Evolutionary conservation across 2,888 invertebrate genomes (phyloP), one percentile per base, ranked within the genome.

Genomic region (Drosophila glabriapex): DNA sequence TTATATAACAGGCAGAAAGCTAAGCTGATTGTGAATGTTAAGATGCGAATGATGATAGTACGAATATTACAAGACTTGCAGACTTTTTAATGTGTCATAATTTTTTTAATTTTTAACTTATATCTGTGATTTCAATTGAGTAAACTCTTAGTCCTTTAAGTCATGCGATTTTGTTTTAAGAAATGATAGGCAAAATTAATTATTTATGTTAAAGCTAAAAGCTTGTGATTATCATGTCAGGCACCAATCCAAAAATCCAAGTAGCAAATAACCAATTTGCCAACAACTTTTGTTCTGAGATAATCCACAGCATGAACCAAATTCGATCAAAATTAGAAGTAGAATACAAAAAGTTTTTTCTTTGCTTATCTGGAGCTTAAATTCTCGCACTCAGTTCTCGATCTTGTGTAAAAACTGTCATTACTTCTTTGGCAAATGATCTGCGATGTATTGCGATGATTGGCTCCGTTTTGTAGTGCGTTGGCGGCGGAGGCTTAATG

Each of bases 401-500:
- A 49, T 59, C 25, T 63, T 41, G 59, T 65, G 43, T 50, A 33
- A 68, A 55, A 74, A 74, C 54, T 52, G 50, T 14, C 9, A 46
- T 68, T 59, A 46, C 1, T 33, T 60, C 31, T 37, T 39, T 29
- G 16, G n/a, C n/a, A 54, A 59, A 49, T 77, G 53, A 64, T 55
- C 63, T 60, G 52, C 63, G 46, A 53, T 66, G 62, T 33, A 50
- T 46, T 46, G 7, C 4, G 46, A 46, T 46, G 46, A 76, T 71
- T 78, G 80, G 64, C 54, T 67, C 28, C 35, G 49, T 35, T 67
- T 67, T 58, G 41, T 65, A 76, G 39, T 58, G 78, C 71, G 67
- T 70, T 85, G 81, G 75, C 73, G 68, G 49, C 62, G 62, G 68
- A 28, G 62, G 80, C 69, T 84, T 83, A 83, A 72, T 78, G 68